A percentile compares a stretch with the other conserved stretches of the same genome.
These are phyloP conservation scores for Rhopalosiphum nymphaeae DNA, from an alignment of 2,888 invertebrate species.

Conservation along the genomic window DNA sequence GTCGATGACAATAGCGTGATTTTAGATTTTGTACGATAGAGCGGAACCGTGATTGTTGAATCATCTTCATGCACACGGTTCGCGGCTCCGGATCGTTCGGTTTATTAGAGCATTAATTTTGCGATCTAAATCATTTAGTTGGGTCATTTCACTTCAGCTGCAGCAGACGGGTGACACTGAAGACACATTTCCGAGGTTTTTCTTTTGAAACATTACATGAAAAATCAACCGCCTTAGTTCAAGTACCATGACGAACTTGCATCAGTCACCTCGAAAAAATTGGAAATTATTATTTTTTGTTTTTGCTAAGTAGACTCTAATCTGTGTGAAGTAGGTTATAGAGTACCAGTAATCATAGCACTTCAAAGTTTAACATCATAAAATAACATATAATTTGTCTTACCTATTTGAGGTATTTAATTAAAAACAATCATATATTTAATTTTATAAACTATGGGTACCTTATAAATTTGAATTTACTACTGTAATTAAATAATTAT, in stretches of 20 bases:
- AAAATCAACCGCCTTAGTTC: not conserved
- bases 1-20: slow-evolving; percentile 13
- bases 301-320: not conserved
- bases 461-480: not conserved
- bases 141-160: slow-evolving; percentile 40
- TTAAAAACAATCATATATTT: not conserved
- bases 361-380: not conserved
- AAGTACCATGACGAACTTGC: not conserved
- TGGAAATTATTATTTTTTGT: not conserved
- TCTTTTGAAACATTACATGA: not conserved
- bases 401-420: not conserved
- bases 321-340: not conserved
- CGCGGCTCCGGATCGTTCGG: not conserved
- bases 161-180: not conserved
- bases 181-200: not conserved
- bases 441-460: not conserved
- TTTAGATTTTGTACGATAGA: not conserved
- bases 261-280: not conserved
- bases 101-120: slow-evolving; percentile 59
- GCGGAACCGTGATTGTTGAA: slow-evolving; percentile 22
- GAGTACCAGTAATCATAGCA: not conserved
- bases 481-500: not conserved
- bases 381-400: not conserved
- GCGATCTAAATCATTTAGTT: slow-evolving; percentile 21
- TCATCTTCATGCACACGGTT: slow-evolving; percentile 14